Evolutionary conservation across 2,113 vertebrate species (phyloP), one percentile per base, ranked within the genome.

Genomic region (Cynocephalus volans): DNA sequence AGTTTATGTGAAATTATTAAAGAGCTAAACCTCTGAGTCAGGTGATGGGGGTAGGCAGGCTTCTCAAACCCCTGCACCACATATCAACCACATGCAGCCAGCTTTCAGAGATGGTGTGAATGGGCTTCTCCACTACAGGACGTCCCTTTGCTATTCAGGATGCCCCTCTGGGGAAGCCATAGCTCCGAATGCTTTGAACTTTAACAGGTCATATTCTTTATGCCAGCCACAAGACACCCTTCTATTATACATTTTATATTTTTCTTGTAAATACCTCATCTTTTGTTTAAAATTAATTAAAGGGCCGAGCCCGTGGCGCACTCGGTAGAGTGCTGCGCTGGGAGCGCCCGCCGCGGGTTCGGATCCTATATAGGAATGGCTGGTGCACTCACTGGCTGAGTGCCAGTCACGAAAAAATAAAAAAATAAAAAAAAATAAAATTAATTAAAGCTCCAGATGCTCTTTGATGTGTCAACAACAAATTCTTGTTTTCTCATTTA

Each of bases 401-500:
- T n/a, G n/a, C n/a, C n/a, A n/a, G n/a, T n/a, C n/a, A n/a, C n/a
- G n/a, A n/a, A n/a, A n/a, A n/a, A n/a, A n/a, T n/a, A n/a, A n/a
- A n/a, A n/a, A n/a, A n/a, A n/a, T n/a, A n/a, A n/a, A n/a, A n/a
- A n/a, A n/a, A n/a, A n/a, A n/a, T 91, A 50, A 72, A 86, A 85
- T 72, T 31, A 41, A 45, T 60, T 60, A 86, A 33, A 45, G 64
- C 14, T 86, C 81, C 48, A 45, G 45, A 62, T 91, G 14, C 10
- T 48, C 31, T 84, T 58, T 23, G 90, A 15, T 80, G 26, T 75
- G 73, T 73, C 67, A 91, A 80, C 54, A 86, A n/a, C 54, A 79
- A 15, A 87, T 92, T 81, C 87, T 28, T 52, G 65, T 73, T 72
- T 85, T 56, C 62, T 85, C 26, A 48, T 79, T 69, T 95, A 88